Evolutionary conservation across 1,140 invertebrate species (phyloP).

Genomic region (Hypsibius dujardini): DNA sequence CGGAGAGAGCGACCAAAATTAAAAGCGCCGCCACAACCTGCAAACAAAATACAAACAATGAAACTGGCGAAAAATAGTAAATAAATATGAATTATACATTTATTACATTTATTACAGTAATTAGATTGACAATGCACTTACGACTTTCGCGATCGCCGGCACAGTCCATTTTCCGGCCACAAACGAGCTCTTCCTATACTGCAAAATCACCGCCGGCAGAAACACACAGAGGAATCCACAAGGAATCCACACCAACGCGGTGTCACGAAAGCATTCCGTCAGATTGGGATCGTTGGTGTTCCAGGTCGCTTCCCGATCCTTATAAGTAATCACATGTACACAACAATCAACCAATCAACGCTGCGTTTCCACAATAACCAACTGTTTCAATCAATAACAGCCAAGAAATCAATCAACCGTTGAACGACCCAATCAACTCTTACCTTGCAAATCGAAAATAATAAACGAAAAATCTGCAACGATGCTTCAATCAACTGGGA

Average conservation of each 20-base stretch:
- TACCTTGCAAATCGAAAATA: too few relatives aligned
- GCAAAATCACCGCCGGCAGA: constrained; percentile 28
- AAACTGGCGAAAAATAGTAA: constrained; percentile 18
- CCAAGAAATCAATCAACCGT: too few relatives aligned
- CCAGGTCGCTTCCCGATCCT: constrained; percentile 25
- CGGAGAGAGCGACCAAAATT: background rate
- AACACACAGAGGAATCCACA: constrained; percentile 31
- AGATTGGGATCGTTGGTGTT: constrained; percentile 27
- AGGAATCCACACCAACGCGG: constrained; percentile 33
- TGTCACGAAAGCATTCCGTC: constrained; percentile 29
- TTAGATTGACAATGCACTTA: constrained; percentile 19
- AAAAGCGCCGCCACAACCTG: background rate
- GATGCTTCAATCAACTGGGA: too few relatives aligned
- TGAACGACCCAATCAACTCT: too few relatives aligned
- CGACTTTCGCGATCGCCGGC: constrained; percentile 27
- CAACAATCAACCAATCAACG: too few relatives aligned
- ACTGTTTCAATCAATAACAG: too few relatives aligned
- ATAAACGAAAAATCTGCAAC: too few relatives aligned
- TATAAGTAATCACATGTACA: too few relatives aligned
- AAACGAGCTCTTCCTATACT: constrained; percentile 24
- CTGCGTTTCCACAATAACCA: too few relatives aligned
- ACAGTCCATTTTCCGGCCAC: constrained; percentile 18
- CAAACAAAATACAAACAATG: background rate
- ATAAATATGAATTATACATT: too few relatives aligned
- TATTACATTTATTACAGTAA: too few relatives aligned